These are phyloP conservation scores for Hafferia zeledoni DNA, from an alignment of 2,797 vertebrate species.

Conservation along the genomic window DNA sequence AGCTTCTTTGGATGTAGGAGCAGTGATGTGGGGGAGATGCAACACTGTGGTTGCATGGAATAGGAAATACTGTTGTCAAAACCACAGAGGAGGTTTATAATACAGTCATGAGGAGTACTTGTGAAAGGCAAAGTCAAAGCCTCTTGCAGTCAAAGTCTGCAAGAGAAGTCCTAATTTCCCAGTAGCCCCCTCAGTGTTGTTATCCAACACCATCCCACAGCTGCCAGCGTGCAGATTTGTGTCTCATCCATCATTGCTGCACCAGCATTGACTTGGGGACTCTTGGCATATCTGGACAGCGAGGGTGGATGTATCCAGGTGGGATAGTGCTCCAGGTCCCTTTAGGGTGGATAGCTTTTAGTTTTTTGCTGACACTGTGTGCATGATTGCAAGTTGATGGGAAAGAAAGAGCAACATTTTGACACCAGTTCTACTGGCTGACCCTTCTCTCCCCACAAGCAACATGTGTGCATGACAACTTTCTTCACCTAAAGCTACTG, in stretches of 20 bases:
- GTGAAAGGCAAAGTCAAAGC: neutral
- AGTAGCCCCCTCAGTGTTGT: neutral
- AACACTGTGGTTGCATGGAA: rapidly evolving
- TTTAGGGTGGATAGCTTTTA: neutral
- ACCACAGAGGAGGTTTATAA: neutral
- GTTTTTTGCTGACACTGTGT: neutral
- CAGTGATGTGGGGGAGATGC: neutral
- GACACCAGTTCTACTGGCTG: neutral
- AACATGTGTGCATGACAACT: neutral
- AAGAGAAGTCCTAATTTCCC: neutral
- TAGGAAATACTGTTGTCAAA: rapidly evolving
- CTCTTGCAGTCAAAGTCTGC: neutral
- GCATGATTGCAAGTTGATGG: rapidly evolving
- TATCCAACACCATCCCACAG: rapidly evolving
- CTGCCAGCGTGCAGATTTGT: rapidly evolving
- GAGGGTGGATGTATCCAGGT: rapidly evolving
- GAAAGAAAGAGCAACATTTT: neutral
- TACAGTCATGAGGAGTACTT: neutral
- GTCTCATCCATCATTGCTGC: neutral
- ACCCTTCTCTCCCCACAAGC: neutral
- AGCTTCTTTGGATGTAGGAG: neutral
- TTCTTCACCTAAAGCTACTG: neutral
- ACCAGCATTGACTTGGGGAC: neutral
- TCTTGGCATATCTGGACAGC: rapidly evolving
- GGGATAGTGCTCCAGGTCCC: neutral